Evolutionary conservation across 2,113 vertebrate genomes (phyloP).

Genomic region (Manacus vitellinus): DNA sequence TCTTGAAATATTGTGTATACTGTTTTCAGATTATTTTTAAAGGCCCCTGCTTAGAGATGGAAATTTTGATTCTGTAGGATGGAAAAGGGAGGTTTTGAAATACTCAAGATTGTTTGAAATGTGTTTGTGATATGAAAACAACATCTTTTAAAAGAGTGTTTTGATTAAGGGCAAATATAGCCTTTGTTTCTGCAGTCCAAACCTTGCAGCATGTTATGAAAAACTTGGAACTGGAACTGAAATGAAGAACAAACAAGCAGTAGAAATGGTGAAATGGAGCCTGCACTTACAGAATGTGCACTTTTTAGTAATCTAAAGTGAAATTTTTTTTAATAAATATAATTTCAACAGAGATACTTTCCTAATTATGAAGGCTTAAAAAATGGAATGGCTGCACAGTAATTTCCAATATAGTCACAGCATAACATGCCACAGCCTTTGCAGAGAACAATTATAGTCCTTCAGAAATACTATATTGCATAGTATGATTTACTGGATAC

Average conservation of each 20-base stretch:
- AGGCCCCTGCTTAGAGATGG: not conserved
- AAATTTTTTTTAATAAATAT: not conserved
- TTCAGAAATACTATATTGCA: slow-evolving; percentile 10
- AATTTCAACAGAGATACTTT: slow-evolving; percentile 23
- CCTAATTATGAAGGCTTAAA: not conserved
- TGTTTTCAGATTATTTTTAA: slow-evolving; percentile 13
- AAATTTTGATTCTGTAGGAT: not conserved
- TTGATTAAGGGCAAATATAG: slow-evolving; percentile 5
- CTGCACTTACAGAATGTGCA: not conserved
- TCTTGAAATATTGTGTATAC: not conserved
- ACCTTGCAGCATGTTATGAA: not conserved
- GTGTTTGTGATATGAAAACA: not conserved
- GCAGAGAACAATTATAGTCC: not conserved
- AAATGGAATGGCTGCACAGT: not conserved
- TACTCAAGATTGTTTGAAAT: not conserved
- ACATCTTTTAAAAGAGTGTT: not conserved
- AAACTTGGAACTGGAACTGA: not conserved
- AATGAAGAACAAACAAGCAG: not conserved
- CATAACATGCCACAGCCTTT: not conserved
- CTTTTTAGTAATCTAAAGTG: not conserved
- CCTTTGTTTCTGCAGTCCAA: not conserved
- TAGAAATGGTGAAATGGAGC: not conserved
- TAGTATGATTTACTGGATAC: not conserved
- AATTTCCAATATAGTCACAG: not conserved
- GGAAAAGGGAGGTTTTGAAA: not conserved